Percentiles rank a stretch among this genome's conserved stretches.
Conservation (phyloP, 2,888 invertebrate genomes). For the Nycteola revayana region DNA sequence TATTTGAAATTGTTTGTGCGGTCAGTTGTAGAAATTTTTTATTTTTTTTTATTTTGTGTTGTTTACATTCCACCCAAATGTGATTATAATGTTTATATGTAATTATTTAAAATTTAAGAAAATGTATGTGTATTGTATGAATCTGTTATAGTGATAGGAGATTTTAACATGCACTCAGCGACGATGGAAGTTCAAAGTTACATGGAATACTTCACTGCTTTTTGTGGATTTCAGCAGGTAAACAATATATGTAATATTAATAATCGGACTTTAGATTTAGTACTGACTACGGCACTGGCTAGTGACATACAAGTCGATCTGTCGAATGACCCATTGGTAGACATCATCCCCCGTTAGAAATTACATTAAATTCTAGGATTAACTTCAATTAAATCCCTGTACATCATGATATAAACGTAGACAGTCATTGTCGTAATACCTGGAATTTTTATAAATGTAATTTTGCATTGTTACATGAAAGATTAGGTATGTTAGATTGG, state of each 20-base stretch:
- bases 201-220: slow-evolving; percentile 9
- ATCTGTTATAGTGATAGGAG: slow-evolving; percentile 9
- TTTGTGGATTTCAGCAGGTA: slow-evolving; percentile 13
- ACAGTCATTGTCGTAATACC: not conserved
- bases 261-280: slow-evolving; percentile 7
- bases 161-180: slow-evolving; percentile 11
- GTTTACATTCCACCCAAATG: slow-evolving; percentile 11
- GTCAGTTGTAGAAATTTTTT: slow-evolving; percentile 1
- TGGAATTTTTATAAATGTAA: not conserved
- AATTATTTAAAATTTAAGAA: slow-evolving; percentile 13
- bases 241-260: slow-evolving; percentile 10
- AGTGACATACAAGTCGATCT: slow-evolving; percentile 1
- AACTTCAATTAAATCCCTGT: not conserved
- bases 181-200: slow-evolving; percentile 6
- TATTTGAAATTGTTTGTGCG: slow-evolving; percentile 11
- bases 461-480: not conserved
- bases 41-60: slow-evolving; percentile 15
- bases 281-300: slow-evolving; percentile 2
- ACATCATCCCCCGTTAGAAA: not conserved
- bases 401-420: not conserved
- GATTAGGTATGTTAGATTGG: not conserved
- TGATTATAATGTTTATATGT: slow-evolving; percentile 8
- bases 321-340: slow-evolving; percentile 1
- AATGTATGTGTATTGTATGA: slow-evolving; percentile 12
- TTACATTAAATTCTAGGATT: not conserved